Conservation (phyloP, 92 coral and sea anemone species). For the Chrysogorgia sp. region DNA sequence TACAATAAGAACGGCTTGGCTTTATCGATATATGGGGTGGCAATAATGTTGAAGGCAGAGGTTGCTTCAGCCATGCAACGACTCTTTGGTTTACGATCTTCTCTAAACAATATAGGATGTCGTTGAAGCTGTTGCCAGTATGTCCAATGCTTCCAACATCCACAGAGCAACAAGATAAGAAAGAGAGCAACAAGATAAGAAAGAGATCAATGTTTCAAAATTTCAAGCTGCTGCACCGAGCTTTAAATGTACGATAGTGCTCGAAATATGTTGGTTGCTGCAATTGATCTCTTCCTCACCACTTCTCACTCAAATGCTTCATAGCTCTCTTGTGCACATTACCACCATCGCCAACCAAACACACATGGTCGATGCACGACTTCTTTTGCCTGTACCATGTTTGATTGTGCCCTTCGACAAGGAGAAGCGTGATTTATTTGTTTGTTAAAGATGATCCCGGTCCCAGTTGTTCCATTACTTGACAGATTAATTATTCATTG, state of each 20-base stretch:
- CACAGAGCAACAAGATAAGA: constrained; percentile 34
- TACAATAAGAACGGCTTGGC: constrained; percentile 44
- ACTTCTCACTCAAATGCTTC: neutral
- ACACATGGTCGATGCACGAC: constrained; percentile 26
- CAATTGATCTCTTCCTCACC: constrained; percentile 20
- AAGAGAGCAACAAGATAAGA: too few species aligned
- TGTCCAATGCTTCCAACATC: too few species aligned
- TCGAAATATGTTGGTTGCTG: constrained; percentile 26
- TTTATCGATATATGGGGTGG: constrained; percentile 48
- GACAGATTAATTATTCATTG: constrained; percentile 26
- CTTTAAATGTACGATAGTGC: constrained; percentile 13
- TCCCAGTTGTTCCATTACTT: constrained; percentile 36
- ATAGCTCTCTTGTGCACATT: too few species aligned
- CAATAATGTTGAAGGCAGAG: constrained; percentile 43
- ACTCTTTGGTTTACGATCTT: constrained; percentile 39
- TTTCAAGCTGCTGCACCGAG: constrained; percentile 44
- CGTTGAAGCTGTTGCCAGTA: constrained; percentile 37
- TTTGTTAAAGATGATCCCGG: constrained; percentile 35
- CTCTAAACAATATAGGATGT: constrained; percentile 45
- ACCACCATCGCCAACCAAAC: constrained; percentile 8
- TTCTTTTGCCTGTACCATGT: constrained; percentile 28
- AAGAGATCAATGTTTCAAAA: constrained; percentile 27
- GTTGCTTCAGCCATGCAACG: constrained; percentile 39
- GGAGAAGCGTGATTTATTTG: constrained; percentile 24
- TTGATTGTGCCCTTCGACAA: constrained; percentile 42